Conservation (phyloP, 2,888 invertebrate species). For the Eurois occulta region DNA sequence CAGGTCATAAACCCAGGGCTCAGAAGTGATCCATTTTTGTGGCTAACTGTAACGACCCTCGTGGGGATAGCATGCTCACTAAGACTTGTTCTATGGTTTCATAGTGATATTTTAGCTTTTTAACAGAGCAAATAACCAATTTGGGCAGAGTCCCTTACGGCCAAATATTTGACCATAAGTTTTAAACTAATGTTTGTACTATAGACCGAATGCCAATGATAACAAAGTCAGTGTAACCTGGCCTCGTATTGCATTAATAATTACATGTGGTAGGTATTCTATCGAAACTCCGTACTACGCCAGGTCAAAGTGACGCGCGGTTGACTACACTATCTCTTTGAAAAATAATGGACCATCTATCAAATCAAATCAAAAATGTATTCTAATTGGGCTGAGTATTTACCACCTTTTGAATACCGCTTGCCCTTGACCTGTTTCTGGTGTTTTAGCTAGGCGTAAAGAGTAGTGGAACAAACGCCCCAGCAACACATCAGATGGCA, state of each 20-base stretch:
- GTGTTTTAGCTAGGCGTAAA: neutral
- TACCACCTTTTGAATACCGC: neutral
- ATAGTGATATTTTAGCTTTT: conserved; percentile 21
- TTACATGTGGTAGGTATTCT: no score
- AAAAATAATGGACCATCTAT: neutral
- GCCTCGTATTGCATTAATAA: no score
- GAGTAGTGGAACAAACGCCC: neutral
- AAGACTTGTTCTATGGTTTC: conserved; percentile 3
- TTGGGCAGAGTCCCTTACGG: neutral
- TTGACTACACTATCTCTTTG: neutral
- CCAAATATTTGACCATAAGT: neutral
- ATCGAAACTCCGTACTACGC: neutral
- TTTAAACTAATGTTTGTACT: neutral
- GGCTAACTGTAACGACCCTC: conserved; percentile 23
- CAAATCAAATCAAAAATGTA: neutral
- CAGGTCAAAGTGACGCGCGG: neutral
- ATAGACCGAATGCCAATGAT: neutral
- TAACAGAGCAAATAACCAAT: neutral
- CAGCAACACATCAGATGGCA: neutral
- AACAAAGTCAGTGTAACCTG: neutral
- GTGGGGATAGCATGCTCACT: neutral
- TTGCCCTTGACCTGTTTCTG: neutral
- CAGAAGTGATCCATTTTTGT: conserved; percentile 43
- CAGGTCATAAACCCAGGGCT: neutral
- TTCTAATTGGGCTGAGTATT: neutral